Evolutionary conservation across 2,113 vertebrate species (phyloP), one percentile per base, ranked within the genome.

Genomic region (Psettodes erumei): DNA sequence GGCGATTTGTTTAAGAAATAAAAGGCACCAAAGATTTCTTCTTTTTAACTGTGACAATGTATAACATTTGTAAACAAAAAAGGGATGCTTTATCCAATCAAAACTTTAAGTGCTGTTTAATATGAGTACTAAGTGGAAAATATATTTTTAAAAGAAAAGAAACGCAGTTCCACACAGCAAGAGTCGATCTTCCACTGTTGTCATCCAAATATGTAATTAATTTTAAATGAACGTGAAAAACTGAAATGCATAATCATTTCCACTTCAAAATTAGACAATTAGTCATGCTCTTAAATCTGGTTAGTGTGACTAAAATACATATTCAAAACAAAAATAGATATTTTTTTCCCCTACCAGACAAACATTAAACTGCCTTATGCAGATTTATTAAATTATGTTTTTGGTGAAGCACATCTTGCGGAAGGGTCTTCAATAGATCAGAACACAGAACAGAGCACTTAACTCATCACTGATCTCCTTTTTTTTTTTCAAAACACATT

Each of bases 261-360:
- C 75, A 75, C 64, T 76, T 74, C 63, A 40, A 74, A 84, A 83
- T 77, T 5, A 76, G 33, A 66, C 66, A 67, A 50, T 85, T 85
- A 74, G 74, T 81, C 71, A 65, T 45, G 79, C 76, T 74, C 50
- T 58, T 73, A 83, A 84, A 71, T 86, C 79, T 75, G 62, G 73
- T 86, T 54, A 67, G 51, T 56, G 70, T 81, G 66, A 72, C 62
- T 82, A 45, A 86, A 82, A 76, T 71, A 61, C 76, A 63, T 43
- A 74, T 68, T 65, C 50, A 62, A 47, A 28, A 56, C 32, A 71
- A 55, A 81, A 72, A 42, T 32, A 65, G 28, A 83, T 59, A 0
- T 8, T 59, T 42, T 32, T 55, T 27, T 23, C 6, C 4, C 12
- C 32, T 27, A 66, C 48, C 13, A 77, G 45, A 81, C 33, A 43